Evolutionary conservation across 2,113 vertebrate genomes (phyloP), one percentile per base, ranked within the genome.

Genomic region (Zapus hudsonius): DNA sequence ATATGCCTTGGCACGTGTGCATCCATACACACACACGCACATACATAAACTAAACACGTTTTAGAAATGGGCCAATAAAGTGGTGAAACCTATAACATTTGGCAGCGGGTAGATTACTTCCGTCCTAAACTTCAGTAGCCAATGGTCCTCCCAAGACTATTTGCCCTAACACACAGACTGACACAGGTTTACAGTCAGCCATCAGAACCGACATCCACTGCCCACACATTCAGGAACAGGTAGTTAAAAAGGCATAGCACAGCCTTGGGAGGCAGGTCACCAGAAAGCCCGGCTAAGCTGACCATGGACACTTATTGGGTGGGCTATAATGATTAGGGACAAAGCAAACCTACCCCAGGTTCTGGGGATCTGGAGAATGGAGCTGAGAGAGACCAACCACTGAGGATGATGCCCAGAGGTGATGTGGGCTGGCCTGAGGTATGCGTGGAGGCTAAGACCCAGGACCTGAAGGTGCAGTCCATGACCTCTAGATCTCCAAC

Each of bases 361-460:
- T 36, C 93, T 73, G 33, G 40, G 47, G 42, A 29, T 0, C 3
- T 78, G 33, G 55, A 29, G 75, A 4, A 25, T 0, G 16, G 7
- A 5, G 25, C 1, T 5, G 3, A 3, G 15, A 47, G 63, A 15
- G 40, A 7, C 0, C 69, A 63, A 38, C 13, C 47, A 25, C 4
- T 0, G 0, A 29, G 0, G 7, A 5, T 2, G 40, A 40, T 1
- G 19, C 3, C 1, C 0, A n/a, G 11, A 10, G n/a, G 31, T 0
- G 6, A 6, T 61, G 11, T 29, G 64, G 40, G 63, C 10, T 40
- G 7, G 33, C 47, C 23, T 25, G 3, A 1, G 27, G 36, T 8
- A 17, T 1, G 1, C 2, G 22, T 22, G n/a, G 12, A 33, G 13
- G 3, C 15, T 5, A 61, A 76, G 33, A 74, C 70, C 84, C 7